Percentiles rank a stretch among this genome's conserved stretches.
These are phyloP conservation scores for Tretioscincus oriximinensis DNA, from an alignment of 2,113 vertebrate genomes.

Conservation along the genomic window DNA sequence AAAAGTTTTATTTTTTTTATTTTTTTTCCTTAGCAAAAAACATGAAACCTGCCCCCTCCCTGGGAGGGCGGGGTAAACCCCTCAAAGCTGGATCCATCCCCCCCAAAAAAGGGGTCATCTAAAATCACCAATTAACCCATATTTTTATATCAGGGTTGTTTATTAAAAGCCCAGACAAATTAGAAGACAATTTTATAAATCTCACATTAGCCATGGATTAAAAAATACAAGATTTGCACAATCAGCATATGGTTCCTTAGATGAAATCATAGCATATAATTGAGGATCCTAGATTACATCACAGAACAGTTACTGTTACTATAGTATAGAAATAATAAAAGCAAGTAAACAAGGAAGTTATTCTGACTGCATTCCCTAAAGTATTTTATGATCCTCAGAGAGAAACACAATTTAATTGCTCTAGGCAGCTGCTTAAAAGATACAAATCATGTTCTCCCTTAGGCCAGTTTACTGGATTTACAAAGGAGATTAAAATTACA, in stretches of 20 bases:
- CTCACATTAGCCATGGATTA: background rate
- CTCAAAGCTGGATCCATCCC: too few species aligned
- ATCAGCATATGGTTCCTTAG: background rate
- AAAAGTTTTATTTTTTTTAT: too few species aligned
- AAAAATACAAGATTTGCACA: background rate
- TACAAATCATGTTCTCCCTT: constrained; percentile 19
- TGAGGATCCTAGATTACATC: background rate
- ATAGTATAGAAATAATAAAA: constrained; percentile 10
- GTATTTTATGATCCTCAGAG: constrained; percentile 8
- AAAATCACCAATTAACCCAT: background rate
- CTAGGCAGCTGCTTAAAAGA: constrained; percentile 24
- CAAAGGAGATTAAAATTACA: constrained; percentile 26
- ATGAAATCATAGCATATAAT: background rate
- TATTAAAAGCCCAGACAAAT: background rate
- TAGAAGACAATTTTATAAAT: background rate
- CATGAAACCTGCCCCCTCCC: too few species aligned
- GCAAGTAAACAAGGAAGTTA: constrained; percentile 10
- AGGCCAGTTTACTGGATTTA: constrained; percentile 18
- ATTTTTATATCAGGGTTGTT: background rate
- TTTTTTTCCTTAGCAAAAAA: too few species aligned
- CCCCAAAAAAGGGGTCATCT: too few species aligned
- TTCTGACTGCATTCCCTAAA: constrained; percentile 15
- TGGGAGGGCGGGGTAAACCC: too few species aligned
- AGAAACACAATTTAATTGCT: constrained; percentile 22
- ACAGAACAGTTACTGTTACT: background rate